These are phyloP conservation scores for Amphibalanus amphitrite DNA, from an alignment of 1,140 invertebrate species.

Conservation along the genomic window DNA sequence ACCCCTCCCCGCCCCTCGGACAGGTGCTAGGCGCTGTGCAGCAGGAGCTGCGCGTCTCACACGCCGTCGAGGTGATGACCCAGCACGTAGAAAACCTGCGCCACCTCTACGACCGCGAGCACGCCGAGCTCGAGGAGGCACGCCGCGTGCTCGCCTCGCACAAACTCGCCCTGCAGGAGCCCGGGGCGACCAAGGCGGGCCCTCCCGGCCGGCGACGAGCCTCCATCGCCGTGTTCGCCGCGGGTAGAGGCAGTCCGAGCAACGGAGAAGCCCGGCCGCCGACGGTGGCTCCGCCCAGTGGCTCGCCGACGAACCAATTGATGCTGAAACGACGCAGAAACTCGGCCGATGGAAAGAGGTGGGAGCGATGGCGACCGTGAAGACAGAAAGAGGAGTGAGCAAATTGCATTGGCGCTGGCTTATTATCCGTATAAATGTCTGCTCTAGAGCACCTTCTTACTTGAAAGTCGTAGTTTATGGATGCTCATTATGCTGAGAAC, in stretches of 20 bases:
- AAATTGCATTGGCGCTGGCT: too few relatives aligned
- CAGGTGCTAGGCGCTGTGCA: conserved; percentile 31
- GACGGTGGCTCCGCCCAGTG: neutral
- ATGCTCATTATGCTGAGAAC: too few relatives aligned
- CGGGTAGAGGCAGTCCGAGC: too few relatives aligned
- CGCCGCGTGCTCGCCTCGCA: conserved; percentile 5
- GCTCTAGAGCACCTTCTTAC: too few relatives aligned
- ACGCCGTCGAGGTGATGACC: conserved; percentile 34
- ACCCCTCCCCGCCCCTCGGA: too few relatives aligned
- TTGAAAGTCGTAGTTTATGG: too few relatives aligned
- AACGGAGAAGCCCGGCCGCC: too few relatives aligned
- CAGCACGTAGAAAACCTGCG: conserved; percentile 34
- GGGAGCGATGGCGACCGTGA: too few relatives aligned
- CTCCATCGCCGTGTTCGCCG: neutral
- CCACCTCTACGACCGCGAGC: conserved; percentile 27
- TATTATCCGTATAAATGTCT: too few relatives aligned
- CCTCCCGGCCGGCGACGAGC: too few relatives aligned
- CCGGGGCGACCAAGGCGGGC: neutral
- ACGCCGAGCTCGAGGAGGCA: conserved; percentile 30
- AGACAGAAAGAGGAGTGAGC: too few relatives aligned
- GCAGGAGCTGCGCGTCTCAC: conserved; percentile 32
- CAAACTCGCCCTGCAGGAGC: neutral
- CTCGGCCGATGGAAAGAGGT: neutral
- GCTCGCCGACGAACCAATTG: neutral
- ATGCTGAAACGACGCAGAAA: neutral